Evolutionary conservation across 2,113 vertebrate species (phyloP).

Genomic region (Neodon shergylaensis): DNA sequence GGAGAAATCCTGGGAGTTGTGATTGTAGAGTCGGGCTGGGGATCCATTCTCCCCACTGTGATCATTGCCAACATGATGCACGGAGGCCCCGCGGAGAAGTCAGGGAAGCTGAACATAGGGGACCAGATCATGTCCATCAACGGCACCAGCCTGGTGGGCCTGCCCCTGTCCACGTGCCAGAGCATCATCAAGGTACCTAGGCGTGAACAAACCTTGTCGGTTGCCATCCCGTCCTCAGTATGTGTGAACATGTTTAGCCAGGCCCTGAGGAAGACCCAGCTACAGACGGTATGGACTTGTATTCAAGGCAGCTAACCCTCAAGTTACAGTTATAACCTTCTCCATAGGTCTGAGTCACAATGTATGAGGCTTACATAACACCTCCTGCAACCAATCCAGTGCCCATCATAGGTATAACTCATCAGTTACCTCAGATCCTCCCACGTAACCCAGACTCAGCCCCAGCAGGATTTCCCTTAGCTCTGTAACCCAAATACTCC

Average conservation of each 20-base stretch:
- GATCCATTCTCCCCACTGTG: slow-evolving; percentile 97
- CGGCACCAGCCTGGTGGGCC: slow-evolving; percentile 96
- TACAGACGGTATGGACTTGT: background rate
- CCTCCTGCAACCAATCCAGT: background rate
- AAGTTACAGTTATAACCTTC: background rate
- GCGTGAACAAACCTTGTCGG: background rate
- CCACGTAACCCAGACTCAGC: background rate
- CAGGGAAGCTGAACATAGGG: slow-evolving; percentile 95
- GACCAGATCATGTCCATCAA: slow-evolving; percentile 99
- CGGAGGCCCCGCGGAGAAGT: slow-evolving; percentile 96
- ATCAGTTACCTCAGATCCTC: background rate
- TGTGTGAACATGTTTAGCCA: no score
- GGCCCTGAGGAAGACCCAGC: background rate
- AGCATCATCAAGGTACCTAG: slow-evolving; percentile 96
- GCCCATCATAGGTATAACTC: background rate
- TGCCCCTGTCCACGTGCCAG: slow-evolving; percentile 98
- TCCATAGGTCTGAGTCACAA: background rate
- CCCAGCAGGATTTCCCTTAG: background rate
- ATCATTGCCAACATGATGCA: slow-evolving; percentile 99
- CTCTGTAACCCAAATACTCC: background rate
- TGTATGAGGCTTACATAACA: accelerated
- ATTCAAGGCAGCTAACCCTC: background rate
- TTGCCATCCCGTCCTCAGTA: background rate
- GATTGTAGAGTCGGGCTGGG: slow-evolving; percentile 99
- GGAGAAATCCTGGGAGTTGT: slow-evolving; percentile 97